phyloP scores from a whole-genome alignment of 2,797 vertebrate genomes.

The Psittacula echo region DNA sequence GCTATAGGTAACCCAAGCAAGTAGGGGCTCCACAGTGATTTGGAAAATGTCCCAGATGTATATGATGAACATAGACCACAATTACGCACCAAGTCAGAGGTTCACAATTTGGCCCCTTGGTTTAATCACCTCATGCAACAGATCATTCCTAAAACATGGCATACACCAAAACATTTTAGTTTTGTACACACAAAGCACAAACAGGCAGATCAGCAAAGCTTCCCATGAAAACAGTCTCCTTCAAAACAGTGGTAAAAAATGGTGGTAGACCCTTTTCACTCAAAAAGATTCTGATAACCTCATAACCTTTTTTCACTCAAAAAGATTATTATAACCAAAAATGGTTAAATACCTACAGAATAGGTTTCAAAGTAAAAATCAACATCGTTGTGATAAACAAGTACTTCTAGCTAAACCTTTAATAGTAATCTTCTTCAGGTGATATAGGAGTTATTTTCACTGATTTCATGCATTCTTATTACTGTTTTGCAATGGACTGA shows the following conservation, averaged over 20 bases:
- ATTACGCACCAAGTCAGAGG: not conserved
- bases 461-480: not conserved
- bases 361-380: not conserved
- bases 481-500: not conserved
- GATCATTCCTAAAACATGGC: not conserved
- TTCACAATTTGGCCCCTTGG: not conserved
- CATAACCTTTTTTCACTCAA: not conserved
- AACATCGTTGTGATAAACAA: not conserved
- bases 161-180: accelerated
- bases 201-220: not conserved
- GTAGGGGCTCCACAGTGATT: conserved; percentile 15
- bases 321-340: not conserved
- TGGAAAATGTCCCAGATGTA: not conserved
- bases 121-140: not conserved
- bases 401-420: not conserved
- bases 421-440: not conserved
- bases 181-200: accelerated
- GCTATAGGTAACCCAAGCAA: conserved; percentile 47
- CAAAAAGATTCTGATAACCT: not conserved
- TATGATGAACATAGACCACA: conserved; percentile 1
- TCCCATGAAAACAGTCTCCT: not conserved
- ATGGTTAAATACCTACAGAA: not conserved
- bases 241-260: not conserved
- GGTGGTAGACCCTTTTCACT: not conserved
- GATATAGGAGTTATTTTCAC: not conserved